Conservation (phyloP, 2,797 vertebrate species). For the Ateles fusciceps region DNA sequence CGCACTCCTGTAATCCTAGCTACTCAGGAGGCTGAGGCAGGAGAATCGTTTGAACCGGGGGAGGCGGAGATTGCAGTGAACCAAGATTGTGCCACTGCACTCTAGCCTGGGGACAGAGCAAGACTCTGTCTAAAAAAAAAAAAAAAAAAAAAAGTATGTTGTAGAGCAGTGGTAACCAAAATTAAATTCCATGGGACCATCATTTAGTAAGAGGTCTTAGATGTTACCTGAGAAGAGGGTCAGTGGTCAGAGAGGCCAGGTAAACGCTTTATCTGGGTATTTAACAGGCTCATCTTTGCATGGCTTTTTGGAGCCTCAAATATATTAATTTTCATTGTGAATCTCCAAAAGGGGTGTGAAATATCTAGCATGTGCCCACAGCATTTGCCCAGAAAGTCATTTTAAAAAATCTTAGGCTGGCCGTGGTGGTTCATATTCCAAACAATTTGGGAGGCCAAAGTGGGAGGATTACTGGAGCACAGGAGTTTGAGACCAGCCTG, state of each 20-base stretch:
- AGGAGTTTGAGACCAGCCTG: neutral
- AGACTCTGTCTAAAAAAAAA: too few relatives aligned
- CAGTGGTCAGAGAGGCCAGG: neutral
- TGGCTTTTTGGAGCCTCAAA: neutral
- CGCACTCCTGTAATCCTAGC: too few relatives aligned
- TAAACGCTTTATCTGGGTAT: neutral
- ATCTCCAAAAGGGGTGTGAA: neutral
- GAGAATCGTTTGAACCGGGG: too few relatives aligned
- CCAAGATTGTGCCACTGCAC: too few relatives aligned
- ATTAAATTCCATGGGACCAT: neutral
- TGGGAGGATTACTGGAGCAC: neutral
- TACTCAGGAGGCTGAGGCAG: too few relatives aligned
- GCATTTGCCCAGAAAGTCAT: neutral
- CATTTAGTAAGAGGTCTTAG: neutral
- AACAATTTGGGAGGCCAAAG: neutral
- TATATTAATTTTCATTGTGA: neutral
- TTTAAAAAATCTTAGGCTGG: neutral
- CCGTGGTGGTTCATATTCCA: neutral
- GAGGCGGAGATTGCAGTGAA: too few relatives aligned
- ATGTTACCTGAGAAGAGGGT: neutral
- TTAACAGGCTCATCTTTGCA: neutral
- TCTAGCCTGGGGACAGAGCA: too few relatives aligned
- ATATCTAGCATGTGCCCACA: neutral
- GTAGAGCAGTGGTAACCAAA: neutral
- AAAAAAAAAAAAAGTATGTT: neutral